phyloP scores from a whole-genome alignment of 1,140 invertebrate species.

The Nomia melanderi region DNA sequence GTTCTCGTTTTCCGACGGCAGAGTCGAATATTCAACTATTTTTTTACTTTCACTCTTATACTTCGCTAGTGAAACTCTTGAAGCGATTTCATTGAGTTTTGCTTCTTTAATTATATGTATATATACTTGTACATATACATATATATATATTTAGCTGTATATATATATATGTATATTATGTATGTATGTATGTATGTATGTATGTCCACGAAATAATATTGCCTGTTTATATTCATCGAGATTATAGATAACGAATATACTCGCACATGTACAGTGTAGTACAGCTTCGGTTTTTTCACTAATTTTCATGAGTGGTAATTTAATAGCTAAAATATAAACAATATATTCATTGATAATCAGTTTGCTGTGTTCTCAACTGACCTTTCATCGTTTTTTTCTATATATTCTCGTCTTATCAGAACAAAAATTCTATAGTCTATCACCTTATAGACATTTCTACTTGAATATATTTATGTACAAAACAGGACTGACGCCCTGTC shows the following conservation, averaged over 20 bases:
- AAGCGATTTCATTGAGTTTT: neutral
- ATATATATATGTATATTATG: slow-evolving; percentile 11
- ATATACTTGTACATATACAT: slow-evolving; percentile 15
- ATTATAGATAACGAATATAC: slow-evolving; percentile 45
- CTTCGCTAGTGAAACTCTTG: slow-evolving; percentile 28
- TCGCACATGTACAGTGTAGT: slow-evolving; percentile 23
- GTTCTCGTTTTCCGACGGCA: neutral
- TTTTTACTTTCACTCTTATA: slow-evolving; percentile 44
- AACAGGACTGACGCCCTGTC: slow-evolving; percentile 44
- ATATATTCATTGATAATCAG: slow-evolving; percentile 56
- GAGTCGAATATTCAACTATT: slow-evolving; percentile 23
- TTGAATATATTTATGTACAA: slow-evolving; percentile 59
- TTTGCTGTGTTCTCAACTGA: slow-evolving; percentile 28
- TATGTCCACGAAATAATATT: slow-evolving; percentile 39
- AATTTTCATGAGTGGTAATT: slow-evolving; percentile 36
- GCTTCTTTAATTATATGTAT: slow-evolving; percentile 14
- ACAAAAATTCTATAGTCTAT: slow-evolving; percentile 54
- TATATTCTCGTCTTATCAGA: slow-evolving; percentile 41
- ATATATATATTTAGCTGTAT: neutral
- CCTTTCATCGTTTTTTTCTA: slow-evolving; percentile 20
- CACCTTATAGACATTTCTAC: slow-evolving; percentile 37
- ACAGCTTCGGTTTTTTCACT: neutral
- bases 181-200: slow-evolving; percentile 10
- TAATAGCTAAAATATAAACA: slow-evolving; percentile 64
- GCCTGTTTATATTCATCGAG: slow-evolving; percentile 14